Evolutionary conservation across 2,888 invertebrate species (phyloP).

Genomic region (Heliconius cydno): DNA sequence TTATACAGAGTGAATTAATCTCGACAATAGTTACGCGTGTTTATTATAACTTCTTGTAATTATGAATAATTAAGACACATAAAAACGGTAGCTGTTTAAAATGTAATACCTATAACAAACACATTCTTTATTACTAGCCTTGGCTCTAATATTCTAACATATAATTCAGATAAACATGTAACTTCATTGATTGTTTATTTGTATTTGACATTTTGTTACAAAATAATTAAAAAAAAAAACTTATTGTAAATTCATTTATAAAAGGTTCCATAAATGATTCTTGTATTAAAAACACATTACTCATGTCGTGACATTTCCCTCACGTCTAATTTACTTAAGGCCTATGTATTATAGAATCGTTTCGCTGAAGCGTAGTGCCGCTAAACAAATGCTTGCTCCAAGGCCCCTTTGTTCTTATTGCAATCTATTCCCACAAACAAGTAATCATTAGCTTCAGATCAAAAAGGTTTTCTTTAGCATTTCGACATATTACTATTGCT

Average conservation of each 20-base stretch:
- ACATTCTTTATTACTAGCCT: conserved; percentile 25
- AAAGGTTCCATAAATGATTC: not conserved
- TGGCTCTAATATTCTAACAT: conserved; percentile 57
- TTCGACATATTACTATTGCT: conserved; percentile 58
- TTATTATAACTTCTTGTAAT: conserved; percentile 13
- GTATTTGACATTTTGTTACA: not conserved
- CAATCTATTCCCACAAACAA: conserved; percentile 74
- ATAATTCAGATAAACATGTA: conserved; percentile 58
- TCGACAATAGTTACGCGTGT: not conserved
- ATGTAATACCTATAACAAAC: conserved; percentile 20
- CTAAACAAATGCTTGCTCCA: conserved; percentile 60
- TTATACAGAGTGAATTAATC: not conserved
- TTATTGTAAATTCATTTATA: not conserved
- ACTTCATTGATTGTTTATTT: conserved; percentile 19
- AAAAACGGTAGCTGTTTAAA: conserved; percentile 16
- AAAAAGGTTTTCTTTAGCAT: conserved; percentile 66
- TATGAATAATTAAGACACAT: conserved; percentile 9
- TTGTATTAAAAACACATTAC: conserved; percentile 10
- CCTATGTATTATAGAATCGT: conserved; percentile 24
- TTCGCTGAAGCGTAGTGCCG: conserved; percentile 58
- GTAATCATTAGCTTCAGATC: conserved; percentile 71
- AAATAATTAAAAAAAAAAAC: not conserved
- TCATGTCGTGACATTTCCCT: conserved; percentile 10
- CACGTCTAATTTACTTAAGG: conserved; percentile 20
- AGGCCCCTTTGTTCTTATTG: conserved; percentile 74